Evolutionary conservation across 2,113 vertebrate genomes (phyloP), one percentile per base, ranked within the genome.

Genomic region (Centropus bengalensis): DNA sequence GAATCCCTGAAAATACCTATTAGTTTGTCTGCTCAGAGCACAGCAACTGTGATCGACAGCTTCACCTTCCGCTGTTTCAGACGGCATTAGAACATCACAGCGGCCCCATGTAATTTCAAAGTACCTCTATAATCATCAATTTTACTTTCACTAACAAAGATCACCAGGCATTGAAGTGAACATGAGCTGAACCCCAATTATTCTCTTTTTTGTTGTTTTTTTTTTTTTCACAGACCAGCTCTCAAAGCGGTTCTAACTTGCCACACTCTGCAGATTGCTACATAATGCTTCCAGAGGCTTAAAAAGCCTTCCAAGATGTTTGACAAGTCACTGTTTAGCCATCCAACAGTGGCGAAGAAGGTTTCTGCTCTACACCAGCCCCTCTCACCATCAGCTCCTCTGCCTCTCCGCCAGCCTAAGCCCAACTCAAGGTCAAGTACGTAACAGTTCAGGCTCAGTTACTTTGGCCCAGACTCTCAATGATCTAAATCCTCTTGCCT

Each of bases 401-500:
- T 4, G 68, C 51, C 30, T 36, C 64, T 56, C 11, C 3, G 0
- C 3, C 59, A 59, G 78, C 26, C 19, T 9, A 15, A 64, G 64
- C 66, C 15, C 4, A 1, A 1, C 38, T 22, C 84, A 86, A 86
- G 87, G 87, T 62, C 90, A 79, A 58, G 84, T 27, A 68, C 10
- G 0, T 14, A 56, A 89, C 49, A 24, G 64, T 6, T 55, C 3
- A 0, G 27, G 51, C 49, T 45, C 47, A 24, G 36, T 26, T 21
- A 11, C 69, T 73, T 3, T 26, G 59, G 26, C 42, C 38, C n/a
- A 80, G 88, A 77, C 86, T 38, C 70, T 82, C 86, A 15, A 1
- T 28, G 90, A 80, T 27, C 38, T 54, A 80, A 96, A 96, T 92
- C 95, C 86, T 32, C 88, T 49, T 77, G 33, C 16, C 49, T 45